phyloP scores from a whole-genome alignment of 1,140 invertebrate genomes.

The Anastrepha obliqua region DNA sequence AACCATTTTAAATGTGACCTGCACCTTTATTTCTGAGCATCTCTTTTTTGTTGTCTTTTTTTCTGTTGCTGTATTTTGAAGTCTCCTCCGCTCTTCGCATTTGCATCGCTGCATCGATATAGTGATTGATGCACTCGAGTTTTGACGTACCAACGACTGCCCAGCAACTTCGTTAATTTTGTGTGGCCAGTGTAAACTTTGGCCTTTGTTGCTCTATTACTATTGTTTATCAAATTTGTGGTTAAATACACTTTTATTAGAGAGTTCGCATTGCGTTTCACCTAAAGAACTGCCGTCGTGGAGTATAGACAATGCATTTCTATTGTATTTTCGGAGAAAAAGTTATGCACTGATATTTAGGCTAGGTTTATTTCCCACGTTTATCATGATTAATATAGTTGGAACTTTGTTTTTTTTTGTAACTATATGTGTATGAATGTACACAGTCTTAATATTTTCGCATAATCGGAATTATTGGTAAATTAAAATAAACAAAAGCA shows the following conservation, averaged over 20 bases:
- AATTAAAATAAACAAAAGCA: no score
- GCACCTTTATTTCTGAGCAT: conserved; percentile 9
- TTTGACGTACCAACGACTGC: conserved; percentile 20
- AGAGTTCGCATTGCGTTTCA: not conserved
- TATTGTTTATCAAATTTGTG: not conserved
- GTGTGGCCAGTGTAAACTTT: conserved; percentile 39
- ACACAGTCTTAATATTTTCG: no score
- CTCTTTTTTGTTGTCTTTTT: no score
- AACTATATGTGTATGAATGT: no score
- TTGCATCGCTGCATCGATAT: not conserved
- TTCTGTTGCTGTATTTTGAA: not conserved
- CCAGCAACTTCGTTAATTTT: not conserved
- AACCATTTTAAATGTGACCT: conserved; percentile 25
- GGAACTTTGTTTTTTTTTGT: no score
- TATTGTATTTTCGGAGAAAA: not conserved
- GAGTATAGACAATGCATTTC: not conserved
- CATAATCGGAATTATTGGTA: no score
- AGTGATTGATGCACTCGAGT: conserved; percentile 49
- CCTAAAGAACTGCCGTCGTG: not conserved
- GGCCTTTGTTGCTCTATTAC: conserved; percentile 7
- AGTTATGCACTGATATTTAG: not conserved
- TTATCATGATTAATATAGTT: no score
- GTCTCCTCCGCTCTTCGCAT: not conserved
- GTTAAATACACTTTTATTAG: not conserved
- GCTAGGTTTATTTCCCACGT: no score